Evolutionary conservation across 2,888 invertebrate genomes (phyloP), one percentile per base, ranked within the genome.

Genomic region (Tetragnatha montana): DNA sequence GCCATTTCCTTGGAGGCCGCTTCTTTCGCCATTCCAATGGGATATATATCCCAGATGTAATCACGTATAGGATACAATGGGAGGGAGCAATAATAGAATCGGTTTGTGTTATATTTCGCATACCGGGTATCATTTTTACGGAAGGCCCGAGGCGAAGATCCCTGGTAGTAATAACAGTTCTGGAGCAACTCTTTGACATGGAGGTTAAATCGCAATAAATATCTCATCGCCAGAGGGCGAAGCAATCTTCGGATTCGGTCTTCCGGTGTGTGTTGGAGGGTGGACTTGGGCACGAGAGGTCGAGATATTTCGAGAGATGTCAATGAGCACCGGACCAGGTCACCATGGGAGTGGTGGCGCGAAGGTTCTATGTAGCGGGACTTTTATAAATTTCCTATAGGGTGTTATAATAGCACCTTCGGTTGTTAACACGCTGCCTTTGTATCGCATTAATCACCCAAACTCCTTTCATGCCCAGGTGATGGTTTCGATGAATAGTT

Each of bases 131-230:
- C 14, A 47, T 79, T 88, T 74, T 70, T 80, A 80, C 78, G 80
- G 82, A 88, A 88, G 88, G 71, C 83, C 82, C 50, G 8, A 76
- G 71, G 82, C 76, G 35, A 83, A 80, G 73, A 78, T 50, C 35
- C 69, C 70, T 70, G 79, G 80, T 88, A 88, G 75, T 88, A 84
- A 88, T 88, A 88, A 88, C 88, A 84, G 88, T 84, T 84, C 74
- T 80, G 69, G 79, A 88, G 74, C 78, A 69, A 80, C 80, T 80
- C 21, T 49, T 73, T 83, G 82, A 88, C 88, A 51, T 47, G 19
- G 88, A 84, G 88, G 88, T 88, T 88, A 88, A 88, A 84, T 88
- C 73, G 84, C 80, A 88, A 81, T 84, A 88, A 88, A 88, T 83
- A 88, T 84, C 80, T 79, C 17, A 74, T 21, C n/a, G 75, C 47